A percentile compares a stretch with the other conserved stretches of the same genome.
phyloP scores from a whole-genome alignment of 92 coral and sea anemone genomes.

The Plumapathes pennacea region DNA sequence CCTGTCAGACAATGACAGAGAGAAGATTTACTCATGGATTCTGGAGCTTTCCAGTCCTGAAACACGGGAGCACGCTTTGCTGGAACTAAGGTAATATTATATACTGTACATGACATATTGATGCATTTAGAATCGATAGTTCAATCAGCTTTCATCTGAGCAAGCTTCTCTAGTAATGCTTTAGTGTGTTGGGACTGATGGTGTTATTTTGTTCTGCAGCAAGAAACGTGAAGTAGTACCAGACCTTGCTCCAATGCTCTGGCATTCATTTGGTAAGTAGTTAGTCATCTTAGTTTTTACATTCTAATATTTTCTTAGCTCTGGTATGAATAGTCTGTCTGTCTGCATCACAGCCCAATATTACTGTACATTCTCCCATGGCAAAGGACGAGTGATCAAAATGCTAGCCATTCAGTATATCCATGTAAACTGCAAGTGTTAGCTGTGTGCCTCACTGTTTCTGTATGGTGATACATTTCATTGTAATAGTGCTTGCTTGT shows the following conservation, averaged over 20 bases:
- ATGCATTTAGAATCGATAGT: not conserved
- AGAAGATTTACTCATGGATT: slow-evolving; percentile 94
- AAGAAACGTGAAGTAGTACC: slow-evolving; percentile 98
- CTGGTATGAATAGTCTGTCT: too few relatives aligned
- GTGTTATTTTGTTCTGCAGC: slow-evolving; percentile 43
- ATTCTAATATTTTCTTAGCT: too few relatives aligned
- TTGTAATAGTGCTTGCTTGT: not conserved
- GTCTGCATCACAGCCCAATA: too few relatives aligned
- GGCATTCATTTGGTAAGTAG: slow-evolving; percentile 99
- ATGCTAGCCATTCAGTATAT: too few relatives aligned
- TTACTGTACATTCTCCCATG: too few relatives aligned
- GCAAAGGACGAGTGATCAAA: too few relatives aligned
- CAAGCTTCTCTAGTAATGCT: not conserved
- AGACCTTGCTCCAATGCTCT: slow-evolving; percentile 97
- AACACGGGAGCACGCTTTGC: slow-evolving; percentile 95
- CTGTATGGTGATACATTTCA: not conserved
- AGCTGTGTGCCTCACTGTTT: not conserved
- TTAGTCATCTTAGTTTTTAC: not conserved
- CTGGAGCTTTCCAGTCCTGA: slow-evolving; percentile 93
- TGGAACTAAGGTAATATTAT: slow-evolving; percentile 82
- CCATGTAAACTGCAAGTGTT: too few relatives aligned
- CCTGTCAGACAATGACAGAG: slow-evolving; percentile 91
- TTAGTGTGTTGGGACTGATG: not conserved
- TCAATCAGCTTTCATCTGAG: not conserved
- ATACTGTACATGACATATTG: not conserved